Percentiles rank a stretch among this genome's conserved stretches.
phyloP scores from a whole-genome alignment of 2,113 vertebrate species.

The Coryphaenoides rupestris region DNA sequence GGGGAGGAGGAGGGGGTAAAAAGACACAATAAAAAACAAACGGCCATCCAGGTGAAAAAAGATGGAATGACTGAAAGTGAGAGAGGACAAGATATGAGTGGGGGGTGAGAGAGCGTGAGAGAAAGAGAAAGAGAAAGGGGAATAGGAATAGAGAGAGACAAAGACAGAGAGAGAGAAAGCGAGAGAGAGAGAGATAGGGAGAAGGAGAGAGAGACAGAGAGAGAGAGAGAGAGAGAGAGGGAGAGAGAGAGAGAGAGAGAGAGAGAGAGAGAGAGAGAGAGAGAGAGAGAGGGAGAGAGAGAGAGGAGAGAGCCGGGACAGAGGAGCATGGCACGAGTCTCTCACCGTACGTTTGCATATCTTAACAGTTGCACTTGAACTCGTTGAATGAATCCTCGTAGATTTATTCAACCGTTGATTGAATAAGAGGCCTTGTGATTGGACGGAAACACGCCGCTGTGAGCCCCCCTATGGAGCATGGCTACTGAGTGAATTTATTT shows the following conservation, averaged over 20 bases:
- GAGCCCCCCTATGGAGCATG: slow-evolving; percentile 46
- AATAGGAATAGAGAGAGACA: no score
- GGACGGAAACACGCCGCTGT: no score
- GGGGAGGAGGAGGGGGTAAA: background rate
- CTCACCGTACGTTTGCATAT: no score
- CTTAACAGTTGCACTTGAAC: no score
- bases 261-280: background rate
- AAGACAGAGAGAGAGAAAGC: no score
- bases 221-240: background rate
- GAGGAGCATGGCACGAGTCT: no score
- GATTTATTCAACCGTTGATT: no score
- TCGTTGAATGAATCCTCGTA: no score
- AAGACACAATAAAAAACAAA: slow-evolving; percentile 13
- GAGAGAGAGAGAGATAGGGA: slow-evolving; percentile 4
- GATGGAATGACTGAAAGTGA: slow-evolving; percentile 21
- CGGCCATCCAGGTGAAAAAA: background rate
- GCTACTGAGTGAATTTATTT: slow-evolving; percentile 68
- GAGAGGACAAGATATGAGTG: slow-evolving; percentile 21
- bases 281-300: background rate
- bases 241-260: background rate
- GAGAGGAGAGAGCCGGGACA: slow-evolving; percentile 40
- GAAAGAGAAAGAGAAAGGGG: slow-evolving; percentile 14
- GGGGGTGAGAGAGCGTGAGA: no score
- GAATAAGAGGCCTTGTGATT: no score
- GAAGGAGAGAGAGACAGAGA: slow-evolving; percentile 27